These are phyloP conservation scores for Forpus xanthops DNA, from an alignment of 2,797 vertebrate species.

Conservation along the genomic window DNA sequence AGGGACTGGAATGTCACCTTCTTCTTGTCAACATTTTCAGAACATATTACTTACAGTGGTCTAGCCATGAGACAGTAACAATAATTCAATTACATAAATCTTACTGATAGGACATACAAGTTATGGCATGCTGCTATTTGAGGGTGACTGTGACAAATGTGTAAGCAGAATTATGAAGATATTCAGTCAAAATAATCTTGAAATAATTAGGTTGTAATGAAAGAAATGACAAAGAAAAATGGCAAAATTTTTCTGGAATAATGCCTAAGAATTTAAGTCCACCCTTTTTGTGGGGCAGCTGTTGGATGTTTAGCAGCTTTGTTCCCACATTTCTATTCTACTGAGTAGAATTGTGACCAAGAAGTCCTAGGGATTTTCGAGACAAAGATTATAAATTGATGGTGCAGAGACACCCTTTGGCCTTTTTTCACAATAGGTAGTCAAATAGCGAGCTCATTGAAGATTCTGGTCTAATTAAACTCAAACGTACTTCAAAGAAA, in stretches of 20 bases:
- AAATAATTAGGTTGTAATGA: conserved; percentile 2
- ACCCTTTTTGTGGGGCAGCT: not conserved
- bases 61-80: not conserved
- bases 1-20: not conserved
- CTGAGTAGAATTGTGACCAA: not conserved
- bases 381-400: not conserved
- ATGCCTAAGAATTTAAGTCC: not conserved
- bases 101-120: not conserved
- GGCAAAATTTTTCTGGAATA: not conserved
- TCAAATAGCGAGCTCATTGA: conserved; percentile 31
- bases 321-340: not conserved
- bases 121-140: not conserved
- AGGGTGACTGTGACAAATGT: not conserved
- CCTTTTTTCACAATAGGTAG: conserved; percentile 38
- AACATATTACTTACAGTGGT: not conserved
- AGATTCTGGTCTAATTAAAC: conserved; percentile 39
- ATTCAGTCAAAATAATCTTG: not conserved
- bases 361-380: not conserved
- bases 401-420: not conserved
- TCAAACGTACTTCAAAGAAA: conserved; percentile 34
- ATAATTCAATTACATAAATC: conserved; percentile 5
- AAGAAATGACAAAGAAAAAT: conserved; percentile 7
- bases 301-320: not conserved
- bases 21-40: not conserved
- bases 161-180: not conserved